Percentiles rank a stretch among this genome's conserved stretches.
Evolutionary conservation across 2,113 vertebrate genomes (phyloP).

Genomic region (Pipra filicauda): DNA sequence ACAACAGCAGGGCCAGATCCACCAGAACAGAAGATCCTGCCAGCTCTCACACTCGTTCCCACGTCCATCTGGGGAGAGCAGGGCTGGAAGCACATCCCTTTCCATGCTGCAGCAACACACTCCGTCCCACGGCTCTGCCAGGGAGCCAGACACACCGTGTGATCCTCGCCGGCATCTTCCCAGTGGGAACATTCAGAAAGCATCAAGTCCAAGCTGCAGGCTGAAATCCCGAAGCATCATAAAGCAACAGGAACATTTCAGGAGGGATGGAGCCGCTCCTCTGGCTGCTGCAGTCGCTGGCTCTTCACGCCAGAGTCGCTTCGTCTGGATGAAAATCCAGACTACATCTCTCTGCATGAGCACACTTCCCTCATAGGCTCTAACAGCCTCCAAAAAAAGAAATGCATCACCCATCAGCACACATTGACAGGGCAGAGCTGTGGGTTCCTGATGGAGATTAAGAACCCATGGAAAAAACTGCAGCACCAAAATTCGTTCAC

Average conservation of each 20-base stretch:
- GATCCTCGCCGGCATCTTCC: background rate
- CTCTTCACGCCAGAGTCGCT: fast-evolving
- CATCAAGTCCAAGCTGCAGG: background rate
- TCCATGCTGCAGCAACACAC: background rate
- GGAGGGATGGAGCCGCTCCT: background rate
- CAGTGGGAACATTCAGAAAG: background rate
- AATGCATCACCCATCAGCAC: background rate
- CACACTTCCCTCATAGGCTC: background rate
- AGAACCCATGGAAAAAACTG: background rate
- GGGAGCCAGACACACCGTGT: background rate
- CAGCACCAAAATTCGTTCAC: background rate
- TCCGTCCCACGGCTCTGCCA: background rate
- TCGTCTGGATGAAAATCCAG: background rate
- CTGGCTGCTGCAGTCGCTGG: background rate
- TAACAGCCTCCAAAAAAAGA: background rate
- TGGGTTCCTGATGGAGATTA: background rate
- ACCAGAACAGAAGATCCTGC: background rate
- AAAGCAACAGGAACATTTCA: fast-evolving
- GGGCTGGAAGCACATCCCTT: background rate
- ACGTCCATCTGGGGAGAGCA: background rate
- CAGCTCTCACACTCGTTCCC: background rate
- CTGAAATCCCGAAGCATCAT: background rate
- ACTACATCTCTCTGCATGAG: background rate
- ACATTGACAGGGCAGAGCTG: background rate
- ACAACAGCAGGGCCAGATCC: background rate